Evolutionary conservation across 2,888 invertebrate species (phyloP).

Genomic region (Caenorhabditis sulstoni): DNA sequence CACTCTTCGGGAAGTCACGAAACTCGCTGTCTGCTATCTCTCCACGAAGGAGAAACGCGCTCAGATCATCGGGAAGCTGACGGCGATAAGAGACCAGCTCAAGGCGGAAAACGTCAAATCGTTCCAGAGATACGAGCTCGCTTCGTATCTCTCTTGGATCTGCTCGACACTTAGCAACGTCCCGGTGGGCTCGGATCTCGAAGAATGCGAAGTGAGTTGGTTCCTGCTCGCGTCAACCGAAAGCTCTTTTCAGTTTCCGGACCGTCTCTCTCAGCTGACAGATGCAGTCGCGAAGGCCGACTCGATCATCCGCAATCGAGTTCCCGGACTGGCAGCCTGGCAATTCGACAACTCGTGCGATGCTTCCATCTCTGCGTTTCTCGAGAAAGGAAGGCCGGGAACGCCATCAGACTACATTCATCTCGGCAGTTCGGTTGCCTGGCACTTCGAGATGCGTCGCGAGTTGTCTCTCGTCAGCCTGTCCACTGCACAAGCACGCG

Average conservation of each 20-base stretch:
- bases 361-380: slow-evolving; percentile 11
- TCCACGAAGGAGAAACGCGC: slow-evolving; percentile 6
- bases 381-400: slow-evolving; percentile 11
- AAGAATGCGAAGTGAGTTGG: slow-evolving; percentile 9
- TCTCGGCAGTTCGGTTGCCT: slow-evolving; percentile 39
- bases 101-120: slow-evolving; percentile 21
- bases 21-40: slow-evolving; percentile 2
- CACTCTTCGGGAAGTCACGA: not conserved
- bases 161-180: slow-evolving; percentile 38
- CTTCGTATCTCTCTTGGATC: slow-evolving; percentile 34
- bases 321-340: slow-evolving; percentile 31
- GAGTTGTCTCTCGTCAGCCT: slow-evolving; percentile 36
- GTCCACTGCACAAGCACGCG: slow-evolving; percentile 35
- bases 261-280: slow-evolving; percentile 30
- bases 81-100: slow-evolving; percentile 17
- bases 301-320: slow-evolving; percentile 29
- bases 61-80: slow-evolving; percentile 18
- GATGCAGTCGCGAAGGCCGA: slow-evolving; percentile 30
- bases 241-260: slow-evolving; percentile 43
- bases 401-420: slow-evolving; percentile 37
- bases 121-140: slow-evolving; percentile 35
- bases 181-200: not conserved
- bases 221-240: not conserved
- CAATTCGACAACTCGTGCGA: slow-evolving; percentile 38
- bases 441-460: slow-evolving; percentile 54